A percentile compares a stretch with the other conserved stretches of the same genome.
Conservation (phyloP, 2,888 invertebrate species). For the Melanargia galathea region DNA sequence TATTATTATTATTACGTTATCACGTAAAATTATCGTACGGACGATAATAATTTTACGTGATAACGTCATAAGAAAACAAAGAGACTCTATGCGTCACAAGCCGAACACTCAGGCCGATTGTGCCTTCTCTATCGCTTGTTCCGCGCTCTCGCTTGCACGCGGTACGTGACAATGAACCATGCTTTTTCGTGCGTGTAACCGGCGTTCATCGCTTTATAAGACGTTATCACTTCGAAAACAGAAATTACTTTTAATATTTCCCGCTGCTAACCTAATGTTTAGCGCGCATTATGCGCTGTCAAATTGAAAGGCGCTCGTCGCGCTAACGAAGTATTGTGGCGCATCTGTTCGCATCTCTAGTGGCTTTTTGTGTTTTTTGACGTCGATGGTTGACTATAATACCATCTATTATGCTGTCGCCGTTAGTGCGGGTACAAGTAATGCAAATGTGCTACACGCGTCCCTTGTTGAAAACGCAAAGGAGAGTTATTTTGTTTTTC, state of each 20-base stretch:
- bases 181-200: too few species aligned
- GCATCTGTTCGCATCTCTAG: conserved; percentile 62
- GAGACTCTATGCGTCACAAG: too few species aligned
- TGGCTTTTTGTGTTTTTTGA: conserved; percentile 58
- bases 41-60: too few species aligned
- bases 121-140: too few species aligned
- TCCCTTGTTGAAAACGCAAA: neutral
- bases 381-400: conserved; percentile 42
- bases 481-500: neutral
- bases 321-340: conserved; percentile 68
- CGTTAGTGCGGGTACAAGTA: conserved; percentile 10
- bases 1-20: too few species aligned
- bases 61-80: too few species aligned
- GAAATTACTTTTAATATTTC: neutral
- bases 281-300: conserved; percentile 28
- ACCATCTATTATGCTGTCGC: conserved; percentile 18
- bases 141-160: too few species aligned
- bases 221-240: neutral
- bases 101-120: too few species aligned
- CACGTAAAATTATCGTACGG: too few species aligned
- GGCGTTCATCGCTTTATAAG: too few species aligned
- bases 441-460: conserved; percentile 12
- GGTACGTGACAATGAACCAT: too few species aligned
- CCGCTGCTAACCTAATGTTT: neutral
- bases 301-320: conserved; percentile 36